phyloP scores from a whole-genome alignment of 2,888 invertebrate species.

The Drosophila merina region DNA sequence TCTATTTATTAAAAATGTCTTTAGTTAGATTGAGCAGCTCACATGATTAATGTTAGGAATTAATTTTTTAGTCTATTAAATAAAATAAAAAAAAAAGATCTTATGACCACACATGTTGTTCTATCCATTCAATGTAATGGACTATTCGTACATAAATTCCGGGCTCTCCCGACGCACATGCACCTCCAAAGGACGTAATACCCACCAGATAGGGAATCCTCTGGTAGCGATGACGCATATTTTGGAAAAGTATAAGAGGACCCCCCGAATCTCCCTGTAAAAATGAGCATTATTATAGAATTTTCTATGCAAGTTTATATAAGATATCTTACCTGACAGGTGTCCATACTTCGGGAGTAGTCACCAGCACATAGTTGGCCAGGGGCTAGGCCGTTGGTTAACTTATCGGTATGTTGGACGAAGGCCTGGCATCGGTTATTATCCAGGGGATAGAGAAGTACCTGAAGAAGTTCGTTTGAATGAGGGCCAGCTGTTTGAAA shows the following conservation, averaged over 20 bases:
- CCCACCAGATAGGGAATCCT: slow-evolving; percentile 51
- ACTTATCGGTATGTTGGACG: slow-evolving; percentile 16
- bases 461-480: slow-evolving; percentile 30
- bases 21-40: not conserved
- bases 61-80: not conserved
- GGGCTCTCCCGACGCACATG: slow-evolving; percentile 46
- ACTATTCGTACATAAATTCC: slow-evolving; percentile 53
- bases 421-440: slow-evolving; percentile 21
- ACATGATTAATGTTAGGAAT: not conserved
- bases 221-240: slow-evolving; percentile 6
- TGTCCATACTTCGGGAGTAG: slow-evolving; percentile 42
- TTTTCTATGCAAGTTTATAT: not conserved
- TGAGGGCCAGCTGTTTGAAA: slow-evolving; percentile 34
- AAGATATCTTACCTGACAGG: slow-evolving; percentile 30
- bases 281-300: not conserved
- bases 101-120: slow-evolving; percentile 52
- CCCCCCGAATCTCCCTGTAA: slow-evolving; percentile 44
- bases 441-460: slow-evolving; percentile 31
- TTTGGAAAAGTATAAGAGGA: slow-evolving; percentile 29
- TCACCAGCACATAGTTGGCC: slow-evolving; percentile 47
- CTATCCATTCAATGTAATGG: slow-evolving; percentile 54
- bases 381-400: slow-evolving; percentile 31
- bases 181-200: slow-evolving; percentile 53
- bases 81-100: not conserved
- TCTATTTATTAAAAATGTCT: not conserved